These are phyloP conservation scores for Echiichthys vipera DNA, from an alignment of 2,797 vertebrate species.

Conservation along the genomic window DNA sequence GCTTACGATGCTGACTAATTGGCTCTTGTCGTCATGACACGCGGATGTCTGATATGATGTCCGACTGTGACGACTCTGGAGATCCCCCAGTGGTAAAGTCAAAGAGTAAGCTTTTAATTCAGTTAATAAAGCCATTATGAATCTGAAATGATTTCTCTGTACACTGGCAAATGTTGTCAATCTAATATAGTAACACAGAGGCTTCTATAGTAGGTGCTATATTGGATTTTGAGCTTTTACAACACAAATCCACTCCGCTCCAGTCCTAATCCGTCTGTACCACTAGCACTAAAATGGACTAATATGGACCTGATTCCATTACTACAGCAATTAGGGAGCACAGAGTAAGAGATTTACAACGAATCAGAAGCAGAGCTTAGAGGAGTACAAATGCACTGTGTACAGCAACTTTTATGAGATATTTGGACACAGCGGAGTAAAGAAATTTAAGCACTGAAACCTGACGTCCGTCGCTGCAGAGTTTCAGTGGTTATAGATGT, in stretches of 20 bases:
- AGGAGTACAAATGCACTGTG: background rate
- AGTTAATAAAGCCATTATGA: background rate
- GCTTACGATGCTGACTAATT: constrained; percentile 33
- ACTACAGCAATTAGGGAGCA: constrained; percentile 37
- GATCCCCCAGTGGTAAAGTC: background rate
- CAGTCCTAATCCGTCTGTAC: constrained; percentile 42
- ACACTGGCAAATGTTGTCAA: background rate
- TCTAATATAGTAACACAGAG: constrained; percentile 4
- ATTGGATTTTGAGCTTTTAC: constrained; percentile 29
- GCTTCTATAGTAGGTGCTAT: background rate
- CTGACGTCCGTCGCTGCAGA: background rate
- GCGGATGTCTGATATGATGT: constrained; percentile 17
- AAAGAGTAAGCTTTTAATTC: constrained; percentile 1
- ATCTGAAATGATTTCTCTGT: background rate
- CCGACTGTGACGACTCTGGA: background rate
- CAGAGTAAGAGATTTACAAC: constrained; percentile 22
- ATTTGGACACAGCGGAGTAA: background rate
- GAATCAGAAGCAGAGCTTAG: constrained; percentile 22
- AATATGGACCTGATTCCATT: constrained; percentile 58
- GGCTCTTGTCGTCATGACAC: constrained; percentile 24
- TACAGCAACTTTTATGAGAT: background rate
- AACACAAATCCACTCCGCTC: constrained; percentile 48
- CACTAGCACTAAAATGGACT: constrained; percentile 38
- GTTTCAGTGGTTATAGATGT: background rate
- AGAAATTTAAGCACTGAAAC: background rate